Base-by-base conservation (phyloP, 2,113 vertebrate species). In the Dascyllus trimaculatus region DNA sequence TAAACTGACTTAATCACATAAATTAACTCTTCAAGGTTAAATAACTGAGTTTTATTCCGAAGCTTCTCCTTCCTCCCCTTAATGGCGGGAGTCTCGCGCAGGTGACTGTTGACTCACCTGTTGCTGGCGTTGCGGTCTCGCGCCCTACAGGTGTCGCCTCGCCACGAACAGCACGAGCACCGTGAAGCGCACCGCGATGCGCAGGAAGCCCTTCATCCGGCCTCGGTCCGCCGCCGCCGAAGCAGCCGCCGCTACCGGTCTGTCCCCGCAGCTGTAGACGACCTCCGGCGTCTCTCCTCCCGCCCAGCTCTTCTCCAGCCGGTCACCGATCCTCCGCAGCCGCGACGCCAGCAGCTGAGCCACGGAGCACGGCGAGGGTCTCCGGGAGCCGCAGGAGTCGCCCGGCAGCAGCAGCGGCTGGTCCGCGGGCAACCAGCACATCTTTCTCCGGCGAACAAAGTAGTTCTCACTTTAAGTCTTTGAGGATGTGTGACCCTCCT, bases 291-390 rank as follows among this genome's bases (percentile, higher is more conserved):
- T 40, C 51, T 64, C 65, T 22, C 45, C 48, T 45, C 71, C 61
- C 38, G 68, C 60, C 68, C 90, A 88, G 73, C 88, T 85, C 26
- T 90, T 93, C 69, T 95, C 90, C 84, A 97, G 91, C 92, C 94
- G 93, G 85, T 96, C 96, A n/a, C 95, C 96, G 88, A 96, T 94
- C 67, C 89, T 92, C 72, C 95, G 93, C 85, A 96, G 87, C 26
- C 95, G 95, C 52, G 92, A 88, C 21, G 95, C 96, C 1, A 96
- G 90, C 46, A 91, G 76, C 85, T 91, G 94, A 40, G 92, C 89
- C 75, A 82, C 86, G 26, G 94, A 88, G 86, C 93, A 91, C n/a
- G 91, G 84, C 43, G 89, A 88, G 1, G 79, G 86, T 69, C 88
- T 63, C 68, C 81, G 91, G 69, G 71, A 83, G 25, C 77, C 59